Evolutionary conservation across 2,888 invertebrate genomes (phyloP), one percentile per base, ranked within the genome.

Genomic region (Clitarchus hookeri): DNA sequence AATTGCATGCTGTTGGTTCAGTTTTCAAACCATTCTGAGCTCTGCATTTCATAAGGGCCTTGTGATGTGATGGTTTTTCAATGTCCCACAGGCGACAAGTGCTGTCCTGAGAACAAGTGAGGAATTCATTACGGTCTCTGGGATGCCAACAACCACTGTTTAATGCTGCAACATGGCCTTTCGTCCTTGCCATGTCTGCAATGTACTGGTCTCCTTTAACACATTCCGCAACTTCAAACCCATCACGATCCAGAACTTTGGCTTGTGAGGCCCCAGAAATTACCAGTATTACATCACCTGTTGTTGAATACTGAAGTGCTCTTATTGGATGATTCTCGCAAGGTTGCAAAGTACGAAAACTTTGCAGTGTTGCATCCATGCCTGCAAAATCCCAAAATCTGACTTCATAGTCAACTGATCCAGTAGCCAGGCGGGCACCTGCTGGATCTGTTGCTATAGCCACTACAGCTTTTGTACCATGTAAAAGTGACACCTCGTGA

Each of bases 351-450:
- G 96, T 96, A 36, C 99, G 94, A 91, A 99, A 99, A 84, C 98
- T 97, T 85, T 96, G 95, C 93, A 98, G 94, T 0, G 96, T 95
- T 0, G 97, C 95, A 91, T 99, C 98, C 98, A 99, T 99, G 8
- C 99, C 99, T 88, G 98, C 97, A 93, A 99, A 99, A 91, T 99
- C 99, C 98, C 98, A 99, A 89, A 99, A 97, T 85, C 96, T 96
- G 2, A 99, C 96, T 89, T 98, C 98, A 91, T 98, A 99, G 91
- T 99, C 99, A 44, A 97, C 95, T 0, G 98, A 98, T 0, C 99
- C 99, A 0, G 97, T 96, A 0, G 97, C 96, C 78, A 97, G 91
- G 0, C 99, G 93, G 0, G 98, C 98, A 0, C 99, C 99, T 0
- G 98, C 97, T 0, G 98, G 97, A 92, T 99, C 99, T 0, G 98